Conservation (phyloP, 1,140 invertebrate genomes). For the Probaryconus sp. region DNA sequence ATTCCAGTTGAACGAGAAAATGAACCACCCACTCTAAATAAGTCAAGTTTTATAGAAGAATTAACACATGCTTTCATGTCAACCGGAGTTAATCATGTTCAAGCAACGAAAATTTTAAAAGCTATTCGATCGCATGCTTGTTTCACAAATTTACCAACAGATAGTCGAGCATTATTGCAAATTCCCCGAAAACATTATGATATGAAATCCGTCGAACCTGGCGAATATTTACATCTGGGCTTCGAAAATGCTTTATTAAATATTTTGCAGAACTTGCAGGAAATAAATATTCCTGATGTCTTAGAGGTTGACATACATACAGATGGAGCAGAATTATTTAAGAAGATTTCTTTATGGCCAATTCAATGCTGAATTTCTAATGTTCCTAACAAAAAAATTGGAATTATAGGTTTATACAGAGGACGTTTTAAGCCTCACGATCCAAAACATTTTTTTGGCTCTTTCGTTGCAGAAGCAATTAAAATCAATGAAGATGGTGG, state of each 20-base stretch:
- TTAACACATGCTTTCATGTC: conserved; percentile 14
- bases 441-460: conserved; percentile 9
- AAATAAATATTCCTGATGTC: conserved; percentile 1
- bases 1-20: too few species aligned
- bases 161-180: conserved; percentile 6
- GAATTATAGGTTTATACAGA: conserved; percentile 22
- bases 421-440: conserved; percentile 3
- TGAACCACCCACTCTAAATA: too few species aligned
- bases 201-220: conserved; percentile 7
- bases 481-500: conserved; percentile 2
- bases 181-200: not conserved
- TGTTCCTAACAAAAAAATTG: conserved; percentile 1
- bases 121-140: conserved; percentile 10
- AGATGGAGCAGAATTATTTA: conserved; percentile 26
- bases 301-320: conserved; percentile 15
- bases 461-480: conserved; percentile 6
- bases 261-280: not conserved
- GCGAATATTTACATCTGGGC: conserved; percentile 24
- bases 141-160: not conserved
- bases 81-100: conserved; percentile 14
- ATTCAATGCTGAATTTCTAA: conserved; percentile 17
- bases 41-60: too few species aligned
- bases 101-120: conserved; percentile 5
- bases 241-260: not conserved
- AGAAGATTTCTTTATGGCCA: conserved; percentile 28